phyloP scores from a whole-genome alignment of 2,888 invertebrate genomes.

The Pilophorus perplexus region DNA sequence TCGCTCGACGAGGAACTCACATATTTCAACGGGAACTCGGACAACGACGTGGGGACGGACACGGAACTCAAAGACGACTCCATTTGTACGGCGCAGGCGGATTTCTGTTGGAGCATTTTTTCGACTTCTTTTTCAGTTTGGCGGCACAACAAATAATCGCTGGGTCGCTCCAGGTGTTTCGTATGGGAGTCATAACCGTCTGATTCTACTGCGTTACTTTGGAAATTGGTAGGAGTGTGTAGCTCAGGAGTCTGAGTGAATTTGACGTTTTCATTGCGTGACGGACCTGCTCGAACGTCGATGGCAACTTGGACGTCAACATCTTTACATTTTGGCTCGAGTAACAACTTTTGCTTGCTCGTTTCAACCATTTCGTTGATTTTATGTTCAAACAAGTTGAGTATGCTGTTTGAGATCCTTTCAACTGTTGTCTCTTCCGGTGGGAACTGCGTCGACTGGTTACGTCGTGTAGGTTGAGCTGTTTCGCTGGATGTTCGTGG shows the following conservation, averaged over 20 bases:
- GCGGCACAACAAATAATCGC: background rate
- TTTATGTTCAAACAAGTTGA: conserved; percentile 16
- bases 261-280: background rate
- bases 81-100: background rate
- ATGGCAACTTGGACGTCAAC: conserved; percentile 16
- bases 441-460: conserved; percentile 28
- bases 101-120: background rate
- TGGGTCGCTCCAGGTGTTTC: conserved; percentile 5
- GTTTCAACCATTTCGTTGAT: conserved; percentile 12
- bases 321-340: background rate
- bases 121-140: conserved; percentile 27
- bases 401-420: background rate
- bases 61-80: conserved; percentile 26
- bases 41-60: conserved; percentile 26
- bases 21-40: conserved; percentile 13
- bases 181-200: conserved; percentile 29
- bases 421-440: background rate
- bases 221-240: background rate
- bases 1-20: conserved; percentile 17
- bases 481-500: background rate
- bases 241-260: background rate
- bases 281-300: too few relatives aligned
- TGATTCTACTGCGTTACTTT: background rate
- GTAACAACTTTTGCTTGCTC: background rate
- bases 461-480: background rate